phyloP scores from a whole-genome alignment of 1,140 invertebrate species.

The Sinonovacula constricta region DNA sequence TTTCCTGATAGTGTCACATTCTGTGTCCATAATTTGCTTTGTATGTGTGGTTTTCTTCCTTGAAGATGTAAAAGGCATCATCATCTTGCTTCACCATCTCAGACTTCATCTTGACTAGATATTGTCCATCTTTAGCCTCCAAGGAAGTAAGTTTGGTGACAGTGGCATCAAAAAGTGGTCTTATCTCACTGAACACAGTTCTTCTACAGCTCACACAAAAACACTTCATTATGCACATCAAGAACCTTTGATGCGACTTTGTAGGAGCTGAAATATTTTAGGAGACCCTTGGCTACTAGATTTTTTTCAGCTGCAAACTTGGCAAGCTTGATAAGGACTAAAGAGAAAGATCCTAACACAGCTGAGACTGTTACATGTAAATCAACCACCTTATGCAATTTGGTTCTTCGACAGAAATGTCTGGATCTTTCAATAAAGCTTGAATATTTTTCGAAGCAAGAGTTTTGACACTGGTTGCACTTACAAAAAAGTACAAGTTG shows the following conservation, averaged over 20 bases:
- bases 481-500: slow-evolving; percentile 10
- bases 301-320: slow-evolving; percentile 12
- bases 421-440: slow-evolving; percentile 1
- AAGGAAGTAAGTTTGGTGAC: not conserved
- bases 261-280: slow-evolving; percentile 9
- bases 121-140: not conserved
- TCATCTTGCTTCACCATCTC: not conserved
- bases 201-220: slow-evolving; percentile 3
- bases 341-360: not conserved
- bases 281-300: not conserved
- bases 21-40: slow-evolving; percentile 2
- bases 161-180: slow-evolving; percentile 4
- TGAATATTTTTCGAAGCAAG: slow-evolving; percentile 21
- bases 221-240: slow-evolving; percentile 8
- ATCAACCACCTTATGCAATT: slow-evolving; percentile 9
- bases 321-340: not conserved
- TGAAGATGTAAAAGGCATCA: not conserved
- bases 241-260: slow-evolving; percentile 19
- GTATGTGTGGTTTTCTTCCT: not conserved
- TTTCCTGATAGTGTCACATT: slow-evolving; percentile 13
- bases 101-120: slow-evolving; percentile 2
- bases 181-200: not conserved
- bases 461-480: slow-evolving; percentile 17
- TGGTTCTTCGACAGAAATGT: slow-evolving; percentile 14
- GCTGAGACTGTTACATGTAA: slow-evolving; percentile 8